Base-by-base conservation (phyloP, 2,888 invertebrate genomes). In the Clunio marinus region DNA sequence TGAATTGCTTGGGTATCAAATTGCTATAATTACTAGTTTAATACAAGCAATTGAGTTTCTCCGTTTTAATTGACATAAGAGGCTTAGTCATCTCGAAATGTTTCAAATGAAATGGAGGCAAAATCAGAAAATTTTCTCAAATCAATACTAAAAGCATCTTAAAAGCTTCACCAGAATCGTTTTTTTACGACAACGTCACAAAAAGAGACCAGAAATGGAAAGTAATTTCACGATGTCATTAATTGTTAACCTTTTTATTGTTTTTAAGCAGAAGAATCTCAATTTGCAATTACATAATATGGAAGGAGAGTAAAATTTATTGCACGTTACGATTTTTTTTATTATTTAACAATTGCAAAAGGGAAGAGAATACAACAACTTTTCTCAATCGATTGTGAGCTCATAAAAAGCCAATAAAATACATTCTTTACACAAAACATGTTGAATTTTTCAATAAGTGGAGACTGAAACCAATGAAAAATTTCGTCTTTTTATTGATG, bases 351-450 rank as follows among this genome's bases (percentile, higher is more conserved):
- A 41, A 41, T 41, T 41, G 41, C 15, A 15, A 41, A 41, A 41
- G 2, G n/a, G 41, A 41, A n/a, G n/a, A n/a, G 41, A 41, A 41
- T n/a, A 41, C 41, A 41, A 41, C 41, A 8, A 7, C 8, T 32
- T 41, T 41, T 41, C 15, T 41, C 41, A 41, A 41, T 41, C 41
- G 41, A 41, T 41, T 41, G 41, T 15, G 41, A 41, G 41, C 41
- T 41, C 41, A 41, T 41, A 41, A 41, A 41, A 41, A 41, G 10
- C 41, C 41, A 41, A 41, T 41, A 41, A 41, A 41, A 41, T n/a
- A 41, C 41, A 41, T 41, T 41, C 41, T 41, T 41, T 41, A 41
- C 41, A 41, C 41, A 41, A 10, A 41, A 41, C 41, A 41, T 41
- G 41, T 41, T 41, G 41, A 41, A 41, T 41, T 41, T 41, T 41